These are phyloP conservation scores for Varanus salvator DNA, from an alignment of 2,113 vertebrate species.

Conservation along the genomic window DNA sequence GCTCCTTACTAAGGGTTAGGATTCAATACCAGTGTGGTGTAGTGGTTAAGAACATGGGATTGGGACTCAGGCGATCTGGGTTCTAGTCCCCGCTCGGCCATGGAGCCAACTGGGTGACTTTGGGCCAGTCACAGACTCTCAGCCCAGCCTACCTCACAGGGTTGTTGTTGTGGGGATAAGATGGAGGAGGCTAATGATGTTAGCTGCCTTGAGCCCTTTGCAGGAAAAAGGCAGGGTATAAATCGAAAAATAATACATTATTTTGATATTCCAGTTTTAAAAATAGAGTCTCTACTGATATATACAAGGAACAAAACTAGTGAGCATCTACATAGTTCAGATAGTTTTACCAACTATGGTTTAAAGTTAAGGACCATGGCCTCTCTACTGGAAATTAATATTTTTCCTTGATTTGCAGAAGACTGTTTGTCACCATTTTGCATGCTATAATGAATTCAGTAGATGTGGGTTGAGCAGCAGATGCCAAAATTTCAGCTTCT, in stretches of 20 bases:
- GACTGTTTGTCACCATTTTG: not conserved
- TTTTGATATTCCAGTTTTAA: not conserved
- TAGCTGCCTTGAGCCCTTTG: no score
- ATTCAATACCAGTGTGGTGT: no score
- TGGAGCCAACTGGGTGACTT: no score
- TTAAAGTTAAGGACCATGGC: not conserved
- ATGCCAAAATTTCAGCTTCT: not conserved
- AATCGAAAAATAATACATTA: no score
- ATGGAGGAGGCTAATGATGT: no score
- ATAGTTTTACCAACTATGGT: not conserved
- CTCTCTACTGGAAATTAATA: not conserved
- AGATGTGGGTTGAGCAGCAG: not conserved
- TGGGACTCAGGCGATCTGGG: no score
- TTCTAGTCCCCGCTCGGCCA: no score
- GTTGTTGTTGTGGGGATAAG: no score
- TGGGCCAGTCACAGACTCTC: no score
- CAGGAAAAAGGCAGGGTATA: no score
- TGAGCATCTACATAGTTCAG: not conserved
- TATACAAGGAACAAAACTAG: conserved; percentile 37
- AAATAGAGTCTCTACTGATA: conserved; percentile 4
- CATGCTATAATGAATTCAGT: not conserved
- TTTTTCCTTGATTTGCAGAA: not conserved
- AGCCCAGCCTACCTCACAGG: no score
- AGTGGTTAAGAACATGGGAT: no score
- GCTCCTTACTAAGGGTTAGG: conserved; percentile 16